Evolutionary conservation across 2,113 vertebrate species (phyloP).

Genomic region (Orientallactaga bullata): DNA sequence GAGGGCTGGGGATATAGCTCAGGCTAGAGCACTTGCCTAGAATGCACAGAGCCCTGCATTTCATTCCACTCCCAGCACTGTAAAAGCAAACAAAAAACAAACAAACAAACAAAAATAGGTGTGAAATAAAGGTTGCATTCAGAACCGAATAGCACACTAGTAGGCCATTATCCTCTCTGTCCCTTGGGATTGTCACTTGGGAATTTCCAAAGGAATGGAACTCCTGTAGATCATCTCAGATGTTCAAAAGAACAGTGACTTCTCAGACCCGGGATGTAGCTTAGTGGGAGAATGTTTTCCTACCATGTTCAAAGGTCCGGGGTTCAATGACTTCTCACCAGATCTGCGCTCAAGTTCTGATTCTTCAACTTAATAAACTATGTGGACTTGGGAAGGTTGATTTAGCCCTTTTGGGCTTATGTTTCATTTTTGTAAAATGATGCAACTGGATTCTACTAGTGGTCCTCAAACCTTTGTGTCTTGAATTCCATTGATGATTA

Average conservation of each 20-base stretch:
- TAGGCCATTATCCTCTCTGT: neutral
- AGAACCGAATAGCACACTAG: neutral
- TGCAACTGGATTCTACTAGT: neutral
- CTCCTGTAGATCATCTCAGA: neutral
- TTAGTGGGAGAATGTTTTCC: neutral
- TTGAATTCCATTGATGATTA: neutral
- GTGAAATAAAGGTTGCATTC: neutral
- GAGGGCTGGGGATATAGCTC: neutral
- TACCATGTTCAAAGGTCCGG: neutral
- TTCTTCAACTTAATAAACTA: constrained; percentile 22
- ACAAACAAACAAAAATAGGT: neutral
- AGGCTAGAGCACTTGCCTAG: too few relatives aligned
- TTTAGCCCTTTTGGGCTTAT: constrained; percentile 6
- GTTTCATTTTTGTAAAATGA: constrained; percentile 22
- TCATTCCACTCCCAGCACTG: neutral
- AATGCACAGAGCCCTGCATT: neutral
- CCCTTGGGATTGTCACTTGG: neutral
- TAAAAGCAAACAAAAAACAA: neutral
- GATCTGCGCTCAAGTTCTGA: neutral
- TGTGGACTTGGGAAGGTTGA: neutral
- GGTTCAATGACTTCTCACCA: neutral
- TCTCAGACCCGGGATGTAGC: neutral
- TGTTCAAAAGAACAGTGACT: neutral
- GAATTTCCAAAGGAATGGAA: constrained; percentile 17
- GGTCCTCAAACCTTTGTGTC: neutral